Evolutionary conservation across 2,797 vertebrate genomes (phyloP), one percentile per base, ranked within the genome.

Genomic region (Liasis olivaceus): DNA sequence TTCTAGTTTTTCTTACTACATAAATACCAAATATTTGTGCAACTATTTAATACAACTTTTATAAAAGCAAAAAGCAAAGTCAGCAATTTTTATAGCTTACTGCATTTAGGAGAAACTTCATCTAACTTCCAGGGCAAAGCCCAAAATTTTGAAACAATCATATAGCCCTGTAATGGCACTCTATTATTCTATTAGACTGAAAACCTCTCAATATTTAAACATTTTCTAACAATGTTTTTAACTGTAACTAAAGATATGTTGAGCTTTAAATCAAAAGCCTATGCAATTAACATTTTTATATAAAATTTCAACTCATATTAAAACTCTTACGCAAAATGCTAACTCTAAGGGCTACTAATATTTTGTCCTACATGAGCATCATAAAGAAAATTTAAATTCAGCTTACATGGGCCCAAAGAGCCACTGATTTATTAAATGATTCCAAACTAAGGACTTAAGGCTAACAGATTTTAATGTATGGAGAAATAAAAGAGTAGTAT

Each of bases 1-100:
- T 84, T 96, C 93, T 93, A 92, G n/a, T 96, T 97, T 97, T 96
- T 96, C 93, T 94, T 94, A 94, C 94, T 93, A 96, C 96, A 97
- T 93, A 91, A 92, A 95, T 95, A 95, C 90, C 89, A 85, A 93
- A 96, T 14, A 95, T 87, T 92, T 89, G 84, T 24, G 87, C 87
- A 96, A 92, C 93, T 96, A 86, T 93, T 96, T 94, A 94, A 97
- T 94, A 97, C 96, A 97, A 96, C 94, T 89, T 93, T 95, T 56
- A 86, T 9, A 87, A 28, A 90, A 95, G 4, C 90, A 93, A 28
- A 58, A 94, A 93, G 22, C 62, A 63, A 92, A 36, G 93, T 92
- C 95, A 95, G 94, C 22, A 72, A 36, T 93, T 91, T 94, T 93
- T 94, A 97, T 95, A 96, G 90, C 89, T 93, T 62, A 87, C 90